Percentiles rank a stretch among this genome's conserved stretches.
Evolutionary conservation across 2,888 invertebrate species (phyloP).

Genomic region (Philereme vetulata): DNA sequence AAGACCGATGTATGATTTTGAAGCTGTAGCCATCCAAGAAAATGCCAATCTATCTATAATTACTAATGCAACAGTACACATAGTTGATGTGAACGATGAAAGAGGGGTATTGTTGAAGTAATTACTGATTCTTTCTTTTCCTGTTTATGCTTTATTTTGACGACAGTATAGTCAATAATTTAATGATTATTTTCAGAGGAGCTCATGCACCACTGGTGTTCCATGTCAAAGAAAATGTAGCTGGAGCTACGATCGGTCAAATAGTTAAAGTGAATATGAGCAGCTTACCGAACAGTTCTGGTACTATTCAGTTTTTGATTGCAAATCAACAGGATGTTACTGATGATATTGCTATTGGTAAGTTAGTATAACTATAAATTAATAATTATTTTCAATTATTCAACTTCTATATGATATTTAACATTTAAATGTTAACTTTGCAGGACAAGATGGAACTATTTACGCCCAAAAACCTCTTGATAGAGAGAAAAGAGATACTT

Average conservation of each 20-base stretch:
- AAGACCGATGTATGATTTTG: slow-evolving; percentile 89
- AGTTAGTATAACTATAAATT: slow-evolving; percentile 5
- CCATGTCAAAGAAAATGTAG: slow-evolving; percentile 89
- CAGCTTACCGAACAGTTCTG: slow-evolving; percentile 60
- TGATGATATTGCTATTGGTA: slow-evolving; percentile 90
- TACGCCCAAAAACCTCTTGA: slow-evolving; percentile 90
- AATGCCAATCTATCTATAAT: slow-evolving; percentile 86
- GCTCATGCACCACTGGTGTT: slow-evolving; percentile 89
- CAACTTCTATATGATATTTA: too few relatives aligned
- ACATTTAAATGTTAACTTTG: slow-evolving; percentile 12
- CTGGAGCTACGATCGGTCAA: slow-evolving; percentile 89
- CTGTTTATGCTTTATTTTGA: slow-evolving; percentile 10
- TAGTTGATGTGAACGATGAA: slow-evolving; percentile 90
- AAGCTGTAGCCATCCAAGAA: slow-evolving; percentile 89
- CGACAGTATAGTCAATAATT: slow-evolving; percentile 7
- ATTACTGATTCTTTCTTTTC: slow-evolving; percentile 33
- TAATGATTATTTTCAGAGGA: slow-evolving; percentile 73
- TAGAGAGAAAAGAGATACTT: slow-evolving; percentile 88
- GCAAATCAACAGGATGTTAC: slow-evolving; percentile 93
- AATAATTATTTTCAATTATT: neutral
- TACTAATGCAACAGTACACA: slow-evolving; percentile 93
- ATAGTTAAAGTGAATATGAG: slow-evolving; percentile 84
- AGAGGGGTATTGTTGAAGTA: slow-evolving; percentile 86
- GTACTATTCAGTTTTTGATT: slow-evolving; percentile 88
- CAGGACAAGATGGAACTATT: slow-evolving; percentile 89